phyloP scores from a whole-genome alignment of 2,797 vertebrate species.

The Alexandromys oeconomus region DNA sequence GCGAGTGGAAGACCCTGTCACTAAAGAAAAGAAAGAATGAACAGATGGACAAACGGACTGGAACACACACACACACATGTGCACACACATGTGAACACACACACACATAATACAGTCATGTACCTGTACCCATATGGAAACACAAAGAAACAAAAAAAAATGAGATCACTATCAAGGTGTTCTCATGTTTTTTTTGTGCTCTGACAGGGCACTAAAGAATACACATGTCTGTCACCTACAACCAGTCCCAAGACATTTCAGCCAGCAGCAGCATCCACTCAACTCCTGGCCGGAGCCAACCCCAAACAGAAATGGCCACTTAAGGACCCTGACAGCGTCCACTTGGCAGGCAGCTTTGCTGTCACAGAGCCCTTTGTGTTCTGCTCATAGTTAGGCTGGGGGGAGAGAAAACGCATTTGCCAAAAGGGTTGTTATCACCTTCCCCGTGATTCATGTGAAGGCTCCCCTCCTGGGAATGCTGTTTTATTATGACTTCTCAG shows the following conservation, averaged over 20 bases:
- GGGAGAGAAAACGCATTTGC: slow-evolving; percentile 53
- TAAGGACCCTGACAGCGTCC: background rate
- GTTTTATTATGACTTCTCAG: slow-evolving; percentile 53
- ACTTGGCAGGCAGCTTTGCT: background rate
- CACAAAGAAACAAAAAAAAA: background rate
- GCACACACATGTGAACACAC: background rate
- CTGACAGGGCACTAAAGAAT: background rate
- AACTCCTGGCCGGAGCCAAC: background rate
- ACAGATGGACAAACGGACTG: background rate
- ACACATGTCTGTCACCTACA: background rate
- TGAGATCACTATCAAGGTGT: slow-evolving; percentile 5
- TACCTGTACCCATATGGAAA: background rate
- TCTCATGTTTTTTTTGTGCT: slow-evolving; percentile 7
- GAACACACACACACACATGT: background rate
- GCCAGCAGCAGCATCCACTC: background rate
- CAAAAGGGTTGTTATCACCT: slow-evolving; percentile 69
- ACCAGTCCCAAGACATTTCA: background rate
- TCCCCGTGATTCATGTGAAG: background rate
- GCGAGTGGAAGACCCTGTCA: background rate
- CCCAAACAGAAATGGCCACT: background rate
- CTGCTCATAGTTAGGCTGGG: background rate
- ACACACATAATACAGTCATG: background rate
- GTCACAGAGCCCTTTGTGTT: slow-evolving; percentile 51
- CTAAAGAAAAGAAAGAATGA: background rate
- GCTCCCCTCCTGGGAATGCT: slow-evolving; percentile 59